These are phyloP conservation scores for Pteronura brasiliensis DNA, from an alignment of 2,113 vertebrate genomes.

Conservation along the genomic window DNA sequence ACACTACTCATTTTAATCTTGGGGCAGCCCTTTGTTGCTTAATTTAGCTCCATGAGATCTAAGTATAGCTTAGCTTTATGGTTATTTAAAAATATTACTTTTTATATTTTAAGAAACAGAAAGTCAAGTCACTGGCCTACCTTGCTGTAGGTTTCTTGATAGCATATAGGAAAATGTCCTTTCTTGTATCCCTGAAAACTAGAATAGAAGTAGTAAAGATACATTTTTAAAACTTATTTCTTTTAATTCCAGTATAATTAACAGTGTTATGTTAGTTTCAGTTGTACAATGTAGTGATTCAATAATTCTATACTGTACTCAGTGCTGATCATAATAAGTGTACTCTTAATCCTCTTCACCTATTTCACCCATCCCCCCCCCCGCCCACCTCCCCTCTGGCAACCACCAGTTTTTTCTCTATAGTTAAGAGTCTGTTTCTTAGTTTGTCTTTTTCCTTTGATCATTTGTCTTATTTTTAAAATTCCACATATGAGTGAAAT, in stretches of 20 bases:
- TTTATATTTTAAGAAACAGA: conserved; percentile 17
- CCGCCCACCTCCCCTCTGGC: not conserved
- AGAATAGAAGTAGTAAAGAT: not conserved
- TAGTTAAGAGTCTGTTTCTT: not conserved
- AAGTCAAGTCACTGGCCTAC: not conserved
- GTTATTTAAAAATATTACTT: not conserved
- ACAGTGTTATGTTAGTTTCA: not conserved
- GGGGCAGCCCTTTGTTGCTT: not conserved
- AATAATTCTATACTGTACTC: not conserved
- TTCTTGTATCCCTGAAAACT: not conserved
- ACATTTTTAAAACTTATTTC: not conserved
- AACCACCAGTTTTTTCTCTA: not conserved
- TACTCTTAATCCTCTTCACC: not conserved
- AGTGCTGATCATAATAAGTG: not conserved
- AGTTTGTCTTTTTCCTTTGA: not conserved
- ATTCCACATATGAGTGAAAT: not conserved
- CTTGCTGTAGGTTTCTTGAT: not conserved
- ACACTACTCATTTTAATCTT: not conserved
- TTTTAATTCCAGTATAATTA: not conserved
- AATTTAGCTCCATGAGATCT: not conserved
- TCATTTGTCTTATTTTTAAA: not conserved
- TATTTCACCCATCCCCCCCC: not conserved
- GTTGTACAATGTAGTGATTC: not conserved
- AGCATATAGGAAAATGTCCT: not conserved
- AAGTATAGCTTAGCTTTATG: not conserved